These are phyloP conservation scores for Gadus macrocephalus DNA, from an alignment of 2,113 vertebrate genomes.

Conservation along the genomic window DNA sequence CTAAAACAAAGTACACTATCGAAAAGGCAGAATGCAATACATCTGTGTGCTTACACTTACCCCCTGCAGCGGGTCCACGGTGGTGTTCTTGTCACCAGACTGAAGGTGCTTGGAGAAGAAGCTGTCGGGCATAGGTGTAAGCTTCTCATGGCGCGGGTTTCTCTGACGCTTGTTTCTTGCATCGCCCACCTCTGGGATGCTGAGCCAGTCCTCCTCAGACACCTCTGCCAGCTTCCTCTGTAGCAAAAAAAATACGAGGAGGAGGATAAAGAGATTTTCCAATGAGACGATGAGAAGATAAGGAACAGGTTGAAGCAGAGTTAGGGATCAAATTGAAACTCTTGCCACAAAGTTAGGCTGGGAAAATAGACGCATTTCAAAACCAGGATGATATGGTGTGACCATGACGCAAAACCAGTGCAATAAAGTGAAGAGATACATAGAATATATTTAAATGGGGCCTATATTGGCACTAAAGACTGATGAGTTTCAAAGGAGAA, in stretches of 20 bases:
- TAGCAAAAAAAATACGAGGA: background rate
- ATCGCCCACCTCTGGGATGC: slow-evolving; percentile 96
- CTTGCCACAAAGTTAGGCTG: no score
- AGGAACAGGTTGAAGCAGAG: background rate
- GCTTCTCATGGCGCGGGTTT: slow-evolving; percentile 93
- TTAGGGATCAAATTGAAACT: no score
- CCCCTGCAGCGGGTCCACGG: slow-evolving; percentile 89
- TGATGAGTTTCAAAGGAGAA: background rate
- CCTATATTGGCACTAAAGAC: no score
- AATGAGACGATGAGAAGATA: no score
- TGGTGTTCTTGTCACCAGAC: slow-evolving; percentile 87
- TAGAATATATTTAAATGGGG: no score
- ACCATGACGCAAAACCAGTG: no score
- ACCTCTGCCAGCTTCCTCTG: slow-evolving; percentile 94
- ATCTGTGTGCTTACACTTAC: slow-evolving; percentile 65
- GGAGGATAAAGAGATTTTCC: background rate
- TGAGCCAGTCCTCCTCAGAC: slow-evolving; percentile 96
- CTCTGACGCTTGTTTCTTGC: slow-evolving; percentile 96
- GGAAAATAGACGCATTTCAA: no score
- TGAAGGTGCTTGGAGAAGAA: slow-evolving; percentile 97
- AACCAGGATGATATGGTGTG: no score
- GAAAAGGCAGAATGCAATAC: slow-evolving; percentile 2
- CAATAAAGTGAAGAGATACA: no score
- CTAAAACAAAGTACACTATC: slow-evolving; percentile 4
- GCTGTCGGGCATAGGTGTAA: slow-evolving; percentile 95